Evolutionary conservation across 1,140 invertebrate genomes (phyloP).

Genomic region (Pectinophora gossypiella): DNA sequence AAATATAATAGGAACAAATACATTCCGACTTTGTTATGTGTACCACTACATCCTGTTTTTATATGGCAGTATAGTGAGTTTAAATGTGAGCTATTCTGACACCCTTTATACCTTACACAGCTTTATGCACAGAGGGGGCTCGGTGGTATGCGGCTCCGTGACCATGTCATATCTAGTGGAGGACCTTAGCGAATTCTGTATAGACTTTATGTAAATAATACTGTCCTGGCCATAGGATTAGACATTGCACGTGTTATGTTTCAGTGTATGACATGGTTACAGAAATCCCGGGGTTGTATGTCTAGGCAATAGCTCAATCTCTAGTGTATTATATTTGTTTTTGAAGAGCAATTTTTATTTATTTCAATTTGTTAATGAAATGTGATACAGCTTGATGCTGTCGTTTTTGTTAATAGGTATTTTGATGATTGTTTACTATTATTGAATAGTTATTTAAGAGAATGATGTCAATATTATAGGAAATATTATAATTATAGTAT

Average conservation of each 20-base stretch:
- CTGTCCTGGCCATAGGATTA: conserved; percentile 14
- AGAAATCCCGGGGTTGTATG: conserved; percentile 68
- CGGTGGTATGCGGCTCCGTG: conserved; percentile 65
- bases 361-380: conserved; percentile 52
- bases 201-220: conserved; percentile 53
- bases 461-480: conserved; percentile 41
- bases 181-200: conserved; percentile 20
- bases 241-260: neutral
- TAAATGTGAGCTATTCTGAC: conserved; percentile 51
- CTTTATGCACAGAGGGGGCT: conserved; percentile 56
- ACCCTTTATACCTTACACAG: conserved; percentile 48
- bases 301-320: conserved; percentile 69
- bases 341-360: conserved; percentile 48
- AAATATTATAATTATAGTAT: conserved; percentile 1
- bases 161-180: conserved; percentile 52
- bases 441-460: conserved; percentile 29
- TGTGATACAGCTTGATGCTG: conserved; percentile 64
- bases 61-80: conserved; percentile 1
- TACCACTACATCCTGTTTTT: conserved; percentile 10
- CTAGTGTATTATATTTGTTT: conserved; percentile 59
- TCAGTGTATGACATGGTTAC: conserved; percentile 55
- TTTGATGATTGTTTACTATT: conserved; percentile 44
- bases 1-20: neutral
- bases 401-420: conserved; percentile 48
- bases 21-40: neutral